Percentiles rank a stretch among this genome's conserved stretches.
Evolutionary conservation across 2,113 vertebrate species (phyloP).

Genomic region (Taurulus bubalis): DNA sequence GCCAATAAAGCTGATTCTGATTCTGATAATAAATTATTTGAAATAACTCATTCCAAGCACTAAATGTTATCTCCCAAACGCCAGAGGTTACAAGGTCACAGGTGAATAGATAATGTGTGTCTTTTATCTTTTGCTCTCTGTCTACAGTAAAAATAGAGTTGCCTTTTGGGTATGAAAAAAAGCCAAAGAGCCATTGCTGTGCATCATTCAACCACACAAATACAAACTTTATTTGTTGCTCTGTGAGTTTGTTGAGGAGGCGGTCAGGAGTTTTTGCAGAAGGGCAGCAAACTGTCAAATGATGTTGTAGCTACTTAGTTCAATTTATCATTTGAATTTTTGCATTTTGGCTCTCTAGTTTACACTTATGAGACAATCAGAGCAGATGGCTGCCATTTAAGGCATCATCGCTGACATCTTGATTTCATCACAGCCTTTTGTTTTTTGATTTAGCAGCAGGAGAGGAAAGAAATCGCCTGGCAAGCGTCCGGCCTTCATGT

Average conservation of each 20-base stretch:
- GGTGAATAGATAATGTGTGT: constrained; percentile 36
- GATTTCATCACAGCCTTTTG: constrained; percentile 52
- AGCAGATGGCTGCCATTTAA: constrained; percentile 48
- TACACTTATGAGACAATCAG: constrained; percentile 36
- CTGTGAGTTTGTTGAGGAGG: constrained; percentile 41
- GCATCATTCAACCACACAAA: constrained; percentile 53
- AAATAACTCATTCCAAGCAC: too few relatives aligned
- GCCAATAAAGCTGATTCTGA: too few relatives aligned
- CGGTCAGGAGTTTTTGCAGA: not conserved
- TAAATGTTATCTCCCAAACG: constrained; percentile 18
- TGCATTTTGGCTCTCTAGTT: constrained; percentile 27
- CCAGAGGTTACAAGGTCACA: constrained; percentile 41
- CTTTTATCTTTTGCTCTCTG: constrained; percentile 39
- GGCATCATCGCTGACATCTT: constrained; percentile 66
- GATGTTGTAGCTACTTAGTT: constrained; percentile 26
- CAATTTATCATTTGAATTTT: constrained; percentile 47
- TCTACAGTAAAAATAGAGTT: constrained; percentile 41
- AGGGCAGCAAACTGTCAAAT: constrained; percentile 30
- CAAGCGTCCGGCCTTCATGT: constrained; percentile 62
- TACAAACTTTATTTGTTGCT: constrained; percentile 52
- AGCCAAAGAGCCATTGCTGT: constrained; percentile 29
- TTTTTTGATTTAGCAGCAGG: constrained; percentile 64
- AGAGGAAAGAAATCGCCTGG: constrained; percentile 72
- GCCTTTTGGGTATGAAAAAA: constrained; percentile 24
- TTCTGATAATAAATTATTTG: too few relatives aligned